phyloP scores from a whole-genome alignment of 2,797 vertebrate genomes.

The Tokudaia muenninki region DNA sequence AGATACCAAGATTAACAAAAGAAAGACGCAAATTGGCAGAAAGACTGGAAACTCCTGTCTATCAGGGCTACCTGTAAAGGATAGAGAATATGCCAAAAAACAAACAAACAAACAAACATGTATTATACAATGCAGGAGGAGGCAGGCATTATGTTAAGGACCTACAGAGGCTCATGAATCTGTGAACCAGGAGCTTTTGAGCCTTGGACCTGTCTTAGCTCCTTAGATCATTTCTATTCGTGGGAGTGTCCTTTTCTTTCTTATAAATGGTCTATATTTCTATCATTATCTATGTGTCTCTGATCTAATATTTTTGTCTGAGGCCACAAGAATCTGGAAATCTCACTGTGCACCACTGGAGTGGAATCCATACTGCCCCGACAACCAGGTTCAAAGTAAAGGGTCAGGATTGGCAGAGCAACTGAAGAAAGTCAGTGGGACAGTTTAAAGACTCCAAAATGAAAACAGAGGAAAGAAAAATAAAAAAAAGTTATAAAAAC shows the following conservation, averaged over 20 bases:
- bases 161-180: too few species aligned
- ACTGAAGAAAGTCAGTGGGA: neutral
- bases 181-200: neutral
- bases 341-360: neutral
- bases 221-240: neutral
- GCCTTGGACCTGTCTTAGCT: neutral
- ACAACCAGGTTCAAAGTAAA: neutral
- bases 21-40: too few species aligned
- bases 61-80: neutral
- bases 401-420: neutral
- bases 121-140: neutral
- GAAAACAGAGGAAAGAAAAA: neutral
- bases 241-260: neutral
- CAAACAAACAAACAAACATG: neutral
- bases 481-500: neutral
- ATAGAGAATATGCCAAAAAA: neutral
- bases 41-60: neutral
- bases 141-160: neutral
- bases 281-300: neutral
- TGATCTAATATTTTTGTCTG: neutral
- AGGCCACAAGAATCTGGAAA: neutral
- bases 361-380: neutral
- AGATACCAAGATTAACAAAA: too few species aligned
- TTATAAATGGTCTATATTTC: neutral
- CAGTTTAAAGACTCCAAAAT: neutral